phyloP scores from a whole-genome alignment of 2,888 invertebrate genomes.

The Deroplatys truncata region DNA sequence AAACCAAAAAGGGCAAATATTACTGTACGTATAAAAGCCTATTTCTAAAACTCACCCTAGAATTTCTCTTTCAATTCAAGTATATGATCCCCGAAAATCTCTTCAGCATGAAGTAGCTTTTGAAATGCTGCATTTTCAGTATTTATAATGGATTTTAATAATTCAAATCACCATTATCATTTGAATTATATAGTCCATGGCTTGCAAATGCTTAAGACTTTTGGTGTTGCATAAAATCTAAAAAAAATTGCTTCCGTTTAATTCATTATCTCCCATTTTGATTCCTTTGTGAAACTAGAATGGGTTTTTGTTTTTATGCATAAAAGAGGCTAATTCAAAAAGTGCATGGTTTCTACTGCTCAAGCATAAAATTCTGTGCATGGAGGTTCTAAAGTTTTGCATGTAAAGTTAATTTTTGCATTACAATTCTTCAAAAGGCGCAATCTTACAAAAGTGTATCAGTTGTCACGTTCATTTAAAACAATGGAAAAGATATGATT shows the following conservation, averaged over 20 bases:
- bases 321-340: background rate
- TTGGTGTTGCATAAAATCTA: background rate
- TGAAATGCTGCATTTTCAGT: background rate
- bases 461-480: background rate
- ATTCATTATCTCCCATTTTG: background rate
- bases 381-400: background rate
- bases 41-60: background rate
- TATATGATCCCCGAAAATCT: background rate
- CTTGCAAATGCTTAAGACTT: background rate
- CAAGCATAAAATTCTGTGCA: background rate
- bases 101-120: background rate
- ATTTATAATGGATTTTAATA: background rate
- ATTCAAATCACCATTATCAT: background rate
- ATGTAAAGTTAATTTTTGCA: background rate
- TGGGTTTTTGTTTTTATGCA: background rate
- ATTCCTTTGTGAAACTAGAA: background rate
- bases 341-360: background rate
- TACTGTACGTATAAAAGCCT: background rate
- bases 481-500: background rate
- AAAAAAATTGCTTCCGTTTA: too few relatives aligned
- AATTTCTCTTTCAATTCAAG: background rate
- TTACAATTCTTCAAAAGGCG: background rate
- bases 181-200: background rate
- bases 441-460: background rate
- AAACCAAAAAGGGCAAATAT: background rate